Conservation (phyloP, 2,888 invertebrate genomes). For the Nudaria mundana region DNA sequence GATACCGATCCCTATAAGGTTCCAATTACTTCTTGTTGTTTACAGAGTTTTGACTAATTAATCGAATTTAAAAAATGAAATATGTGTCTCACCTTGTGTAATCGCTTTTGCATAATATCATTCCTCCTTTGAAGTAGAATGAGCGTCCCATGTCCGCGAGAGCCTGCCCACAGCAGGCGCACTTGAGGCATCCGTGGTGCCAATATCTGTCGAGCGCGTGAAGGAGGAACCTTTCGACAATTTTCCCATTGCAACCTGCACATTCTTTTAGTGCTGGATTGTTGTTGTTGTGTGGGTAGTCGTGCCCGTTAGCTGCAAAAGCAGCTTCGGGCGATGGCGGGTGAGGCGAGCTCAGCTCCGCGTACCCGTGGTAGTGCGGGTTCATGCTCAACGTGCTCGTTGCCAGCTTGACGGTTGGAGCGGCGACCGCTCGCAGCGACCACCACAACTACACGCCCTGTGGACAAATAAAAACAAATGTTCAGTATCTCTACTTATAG, state of each 20-base stretch:
- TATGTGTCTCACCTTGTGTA: conserved; percentile 90
- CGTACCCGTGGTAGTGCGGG: conserved; percentile 94
- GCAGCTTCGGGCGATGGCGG: conserved; percentile 88
- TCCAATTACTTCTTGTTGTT: conserved; percentile 55
- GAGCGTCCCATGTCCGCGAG: conserved; percentile 95
- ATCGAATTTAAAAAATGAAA: conserved; percentile 23
- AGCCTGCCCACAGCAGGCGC: conserved; percentile 93
- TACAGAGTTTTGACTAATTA: conserved; percentile 29
- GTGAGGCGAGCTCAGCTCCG: conserved; percentile 90
- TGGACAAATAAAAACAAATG: conserved; percentile 32
- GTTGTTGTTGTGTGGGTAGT: conserved; percentile 83
- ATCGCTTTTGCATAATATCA: conserved; percentile 97
- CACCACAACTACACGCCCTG: conserved; percentile 80
- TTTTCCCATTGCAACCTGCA: conserved; percentile 95
- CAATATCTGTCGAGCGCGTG: conserved; percentile 97
- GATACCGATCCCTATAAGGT: conserved; percentile 53
- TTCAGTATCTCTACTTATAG: too few species aligned
- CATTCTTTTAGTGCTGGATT: conserved; percentile 87
- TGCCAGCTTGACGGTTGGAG: conserved; percentile 91
- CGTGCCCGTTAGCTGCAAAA: conserved; percentile 83
- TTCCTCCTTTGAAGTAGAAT: conserved; percentile 95
- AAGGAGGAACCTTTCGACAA: conserved; percentile 94
- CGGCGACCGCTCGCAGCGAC: conserved; percentile 74
- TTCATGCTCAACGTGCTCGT: conserved; percentile 94
- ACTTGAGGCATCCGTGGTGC: conserved; percentile 97